A percentile compares a stretch with the other conserved stretches of the same genome.
Evolutionary conservation across 2,113 vertebrate genomes (phyloP).

Genomic region (Noctilio leporinus): DNA sequence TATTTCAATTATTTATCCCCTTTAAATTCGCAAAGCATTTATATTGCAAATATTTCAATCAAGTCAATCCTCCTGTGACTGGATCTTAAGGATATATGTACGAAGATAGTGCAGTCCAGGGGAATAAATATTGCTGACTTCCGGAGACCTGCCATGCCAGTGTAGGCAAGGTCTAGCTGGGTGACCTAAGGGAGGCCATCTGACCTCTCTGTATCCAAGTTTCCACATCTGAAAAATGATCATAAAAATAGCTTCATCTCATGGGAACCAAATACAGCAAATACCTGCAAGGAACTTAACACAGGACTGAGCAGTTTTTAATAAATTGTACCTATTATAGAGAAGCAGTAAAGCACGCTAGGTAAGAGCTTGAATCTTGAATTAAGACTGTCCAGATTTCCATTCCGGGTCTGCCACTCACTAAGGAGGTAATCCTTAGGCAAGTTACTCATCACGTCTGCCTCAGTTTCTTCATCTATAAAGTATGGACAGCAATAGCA

Average conservation of each 20-base stretch:
- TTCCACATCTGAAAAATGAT: not conserved
- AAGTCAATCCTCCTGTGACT: slow-evolving; percentile 48
- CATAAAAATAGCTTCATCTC: not conserved
- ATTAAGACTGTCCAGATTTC: not conserved
- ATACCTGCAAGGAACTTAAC: not conserved
- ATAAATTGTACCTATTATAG: not conserved
- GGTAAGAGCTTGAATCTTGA: not conserved
- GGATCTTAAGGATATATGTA: not conserved
- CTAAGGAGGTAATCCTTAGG: not conserved
- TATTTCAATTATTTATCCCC: not conserved
- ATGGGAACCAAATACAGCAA: not conserved
- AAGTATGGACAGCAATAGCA: not conserved
- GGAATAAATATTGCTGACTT: slow-evolving; percentile 45
- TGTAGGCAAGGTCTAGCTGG: not conserved
- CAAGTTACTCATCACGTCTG: not conserved
- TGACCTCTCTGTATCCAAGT: not conserved
- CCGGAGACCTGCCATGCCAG: not conserved
- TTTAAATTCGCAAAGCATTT: slow-evolving; percentile 15
- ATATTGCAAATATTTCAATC: slow-evolving; percentile 32
- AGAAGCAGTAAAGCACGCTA: not conserved
- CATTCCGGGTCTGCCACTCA: not conserved
- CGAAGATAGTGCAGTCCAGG: slow-evolving; percentile 1
- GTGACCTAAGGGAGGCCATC: not conserved
- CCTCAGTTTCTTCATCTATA: not conserved
- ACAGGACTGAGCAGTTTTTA: not conserved